A percentile compares a stretch with the other conserved stretches of the same genome.
phyloP scores from a whole-genome alignment of 2,113 vertebrate genomes.

The Suncus etruscus region DNA sequence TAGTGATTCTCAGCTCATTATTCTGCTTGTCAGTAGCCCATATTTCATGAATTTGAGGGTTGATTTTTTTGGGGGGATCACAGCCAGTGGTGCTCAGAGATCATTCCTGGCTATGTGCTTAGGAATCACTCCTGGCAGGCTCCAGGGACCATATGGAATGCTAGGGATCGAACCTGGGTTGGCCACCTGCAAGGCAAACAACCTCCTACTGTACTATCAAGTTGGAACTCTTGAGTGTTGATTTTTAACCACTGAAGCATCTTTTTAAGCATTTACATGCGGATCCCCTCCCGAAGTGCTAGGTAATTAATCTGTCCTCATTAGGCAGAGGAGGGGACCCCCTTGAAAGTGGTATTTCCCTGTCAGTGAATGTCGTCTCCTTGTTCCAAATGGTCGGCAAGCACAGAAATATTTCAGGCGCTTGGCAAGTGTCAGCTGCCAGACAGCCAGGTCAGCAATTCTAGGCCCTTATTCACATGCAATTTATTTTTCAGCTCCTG shows the following conservation, averaged over 20 bases:
- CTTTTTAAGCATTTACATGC: slow-evolving; percentile 47
- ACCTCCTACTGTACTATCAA: too few relatives aligned
- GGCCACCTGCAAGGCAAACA: too few relatives aligned
- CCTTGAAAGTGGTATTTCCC: neutral
- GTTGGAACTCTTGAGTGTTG: too few relatives aligned
- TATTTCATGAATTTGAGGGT: slow-evolving; percentile 18
- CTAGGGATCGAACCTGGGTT: too few relatives aligned
- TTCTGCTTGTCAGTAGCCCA: neutral
- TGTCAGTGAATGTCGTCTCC: slow-evolving; percentile 22
- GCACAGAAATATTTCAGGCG: slow-evolving; percentile 33
- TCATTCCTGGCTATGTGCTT: too few relatives aligned
- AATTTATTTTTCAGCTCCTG: slow-evolving; percentile 24
- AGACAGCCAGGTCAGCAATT: slow-evolving; percentile 40
- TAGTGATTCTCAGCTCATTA: neutral
- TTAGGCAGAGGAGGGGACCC: neutral
- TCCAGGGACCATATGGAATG: too few relatives aligned
- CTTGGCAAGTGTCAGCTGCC: slow-evolving; percentile 32
- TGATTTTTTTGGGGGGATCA: neutral
- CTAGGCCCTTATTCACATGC: neutral
- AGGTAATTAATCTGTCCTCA: slow-evolving; percentile 27
- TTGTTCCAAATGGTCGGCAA: slow-evolving; percentile 15
- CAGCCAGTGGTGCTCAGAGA: too few relatives aligned
- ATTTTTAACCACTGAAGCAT: slow-evolving; percentile 9
- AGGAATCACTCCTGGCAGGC: too few relatives aligned
- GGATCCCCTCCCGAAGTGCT: neutral